Conservation (phyloP, 2,113 vertebrate genomes). For the Xiphophorus hellerii region DNA sequence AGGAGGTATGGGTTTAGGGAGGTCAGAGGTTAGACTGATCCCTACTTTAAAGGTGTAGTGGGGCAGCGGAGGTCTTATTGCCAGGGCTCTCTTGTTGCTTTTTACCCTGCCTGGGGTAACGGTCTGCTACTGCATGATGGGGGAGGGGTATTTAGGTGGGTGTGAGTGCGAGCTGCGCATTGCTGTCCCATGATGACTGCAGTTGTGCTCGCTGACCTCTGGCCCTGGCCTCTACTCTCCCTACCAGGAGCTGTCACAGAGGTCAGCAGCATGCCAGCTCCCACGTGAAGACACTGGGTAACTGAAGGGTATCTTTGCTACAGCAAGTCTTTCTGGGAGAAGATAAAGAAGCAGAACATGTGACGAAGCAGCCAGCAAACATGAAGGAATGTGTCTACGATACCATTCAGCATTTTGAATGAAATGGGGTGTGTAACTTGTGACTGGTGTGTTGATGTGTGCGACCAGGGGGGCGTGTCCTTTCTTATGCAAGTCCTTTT, state of each 20-base stretch:
- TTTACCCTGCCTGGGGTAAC: constrained; percentile 46
- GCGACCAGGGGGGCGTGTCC: constrained; percentile 59
- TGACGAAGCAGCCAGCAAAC: constrained; percentile 45
- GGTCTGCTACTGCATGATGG: constrained; percentile 25
- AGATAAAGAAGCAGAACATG: constrained; percentile 42
- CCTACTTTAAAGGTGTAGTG: constrained; percentile 62
- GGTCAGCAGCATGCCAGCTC: constrained; percentile 23
- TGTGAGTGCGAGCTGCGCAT: constrained; percentile 42
- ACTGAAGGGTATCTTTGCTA: background rate
- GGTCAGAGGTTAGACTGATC: constrained; percentile 71
- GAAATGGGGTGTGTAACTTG: constrained; percentile 71
- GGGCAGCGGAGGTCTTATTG: constrained; percentile 63
- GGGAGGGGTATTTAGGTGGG: constrained; percentile 30
- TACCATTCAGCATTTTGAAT: constrained; percentile 66
- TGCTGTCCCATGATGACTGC: constrained; percentile 59
- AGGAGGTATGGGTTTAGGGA: constrained; percentile 21
- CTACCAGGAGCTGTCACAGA: constrained; percentile 28
- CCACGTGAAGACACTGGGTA: constrained; percentile 2
- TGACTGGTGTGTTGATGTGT: constrained; percentile 69
- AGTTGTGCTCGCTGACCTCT: constrained; percentile 62
- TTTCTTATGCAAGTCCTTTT: constrained; percentile 50
- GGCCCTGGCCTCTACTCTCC: constrained; percentile 36
- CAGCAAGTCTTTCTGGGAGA: constrained; percentile 14
- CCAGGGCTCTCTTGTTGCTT: constrained; percentile 56
- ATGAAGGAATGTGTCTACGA: constrained; percentile 58